Base-by-base conservation (phyloP, 2,888 invertebrate species). In the Actias luna region DNA sequence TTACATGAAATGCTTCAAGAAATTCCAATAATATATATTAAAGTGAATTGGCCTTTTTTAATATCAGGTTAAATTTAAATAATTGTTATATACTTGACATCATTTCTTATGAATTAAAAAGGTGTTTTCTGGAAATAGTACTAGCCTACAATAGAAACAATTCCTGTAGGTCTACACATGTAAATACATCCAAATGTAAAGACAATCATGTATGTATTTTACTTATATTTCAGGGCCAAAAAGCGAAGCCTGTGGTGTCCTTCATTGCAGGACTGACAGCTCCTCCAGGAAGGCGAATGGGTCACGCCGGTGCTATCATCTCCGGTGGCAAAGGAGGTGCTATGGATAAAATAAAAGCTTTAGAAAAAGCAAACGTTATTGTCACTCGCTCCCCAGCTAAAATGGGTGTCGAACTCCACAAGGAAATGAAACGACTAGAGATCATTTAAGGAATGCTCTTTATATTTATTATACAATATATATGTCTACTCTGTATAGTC, bases 291-390 rank as follows among this genome's bases (percentile, higher is more conserved):
- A 94, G 99, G 77, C 94, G 99, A 83, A 99, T 99, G 99, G 99
- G 99, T 55, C 99, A 99, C 87, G 99, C 99, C 66, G 99, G 99
- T 72, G 99, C 99, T 70, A 99, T 99, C 79, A 99, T 99, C 83
- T 98, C 99, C 0, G 99, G 99, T 18, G 99, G 99, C 60, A 99
- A 99, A 87, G 99, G 99, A 69, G 99, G 98, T 62, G 99, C 99
- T 64, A 96, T 97, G 91, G 99, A 99, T 83, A 99, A 99, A 93
- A 99, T 99, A 72, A 96, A 97, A 77, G 99, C 99, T 64, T 92
- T 99, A 67, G 96, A 97, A 91, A 96, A 95, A 64, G 99, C 99
- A 69, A 98, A 98, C 74, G 99, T 99, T 27, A 96, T 97, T 78
- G 99, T 99, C 14, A 98, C 98, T 42, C 96, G 96, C 89, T 99